These are phyloP conservation scores for Zaprionus gabonicus DNA, from an alignment of 1,140 invertebrate species.

Conservation along the genomic window DNA sequence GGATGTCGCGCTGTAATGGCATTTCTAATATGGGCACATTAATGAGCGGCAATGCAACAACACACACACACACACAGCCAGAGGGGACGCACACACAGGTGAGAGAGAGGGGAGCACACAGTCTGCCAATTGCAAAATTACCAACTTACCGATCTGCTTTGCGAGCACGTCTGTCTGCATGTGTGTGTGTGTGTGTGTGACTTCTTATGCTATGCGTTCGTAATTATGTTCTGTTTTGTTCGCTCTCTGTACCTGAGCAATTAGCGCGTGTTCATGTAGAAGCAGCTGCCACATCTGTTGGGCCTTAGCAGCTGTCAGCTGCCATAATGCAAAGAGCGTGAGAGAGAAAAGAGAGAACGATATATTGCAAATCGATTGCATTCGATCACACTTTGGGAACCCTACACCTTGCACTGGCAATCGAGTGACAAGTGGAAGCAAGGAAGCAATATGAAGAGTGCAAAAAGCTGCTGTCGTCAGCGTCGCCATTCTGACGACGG, in stretches of 20 bases:
- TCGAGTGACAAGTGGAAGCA: slow-evolving; percentile 12
- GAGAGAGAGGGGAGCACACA: slow-evolving; percentile 28
- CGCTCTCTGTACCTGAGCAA: slow-evolving; percentile 74
- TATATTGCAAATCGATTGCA: slow-evolving; percentile 42
- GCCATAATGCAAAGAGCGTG: slow-evolving; percentile 28
- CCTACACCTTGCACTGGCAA: slow-evolving; percentile 27
- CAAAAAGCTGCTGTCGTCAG: slow-evolving; percentile 59
- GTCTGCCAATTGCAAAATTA: slow-evolving; percentile 70
- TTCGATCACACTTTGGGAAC: slow-evolving; percentile 33
- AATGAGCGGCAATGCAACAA: slow-evolving; percentile 45
- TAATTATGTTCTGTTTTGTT: slow-evolving; percentile 65
- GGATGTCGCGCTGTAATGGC: slow-evolving; percentile 73
- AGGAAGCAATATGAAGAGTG: slow-evolving; percentile 32
- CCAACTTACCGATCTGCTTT: slow-evolving; percentile 41
- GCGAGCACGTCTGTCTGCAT: slow-evolving; percentile 14
- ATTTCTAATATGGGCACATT: slow-evolving; percentile 80
- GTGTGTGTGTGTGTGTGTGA: slow-evolving; percentile 19
- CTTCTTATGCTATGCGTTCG: slow-evolving; percentile 16
- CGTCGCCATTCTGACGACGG: slow-evolving; percentile 70
- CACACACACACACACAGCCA: not conserved
- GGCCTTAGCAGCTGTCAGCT: slow-evolving; percentile 42
- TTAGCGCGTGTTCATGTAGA: slow-evolving; percentile 63
- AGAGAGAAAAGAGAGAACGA: not conserved
- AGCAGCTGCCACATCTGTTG: slow-evolving; percentile 54
- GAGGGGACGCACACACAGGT: slow-evolving; percentile 46